Evolutionary conservation across 2,888 invertebrate genomes (phyloP), one percentile per base, ranked within the genome.

Genomic region (Salticus scenicus): DNA sequence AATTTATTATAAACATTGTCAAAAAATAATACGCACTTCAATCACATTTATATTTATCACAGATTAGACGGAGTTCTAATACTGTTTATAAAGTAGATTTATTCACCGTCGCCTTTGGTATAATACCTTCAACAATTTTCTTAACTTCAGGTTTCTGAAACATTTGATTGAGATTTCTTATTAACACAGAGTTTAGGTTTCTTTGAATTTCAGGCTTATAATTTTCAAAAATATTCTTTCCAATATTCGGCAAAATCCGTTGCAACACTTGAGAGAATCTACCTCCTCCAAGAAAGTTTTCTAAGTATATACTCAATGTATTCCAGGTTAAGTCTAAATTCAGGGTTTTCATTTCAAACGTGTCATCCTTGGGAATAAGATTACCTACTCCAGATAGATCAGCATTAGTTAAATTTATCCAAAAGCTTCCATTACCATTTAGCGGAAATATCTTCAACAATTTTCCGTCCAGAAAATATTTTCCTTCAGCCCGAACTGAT

Each of bases 221-320:
- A 14, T 67, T 76, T 20, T 87, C 80, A 30, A 87, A 87, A 27
- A 84, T 72, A 63, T 74, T 72, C 47, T 87, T 87, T 14, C 83
- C 84, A 28, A 78, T 20, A 20, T n/a, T 24, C 24, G 87, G 87
- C 31, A 87, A 51, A 24, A 84, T 27, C 10, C 47, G 51, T 67
- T 87, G 87, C 51, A 87, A 51, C 8, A 76, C 71, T 30, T 75
- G 20, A 5, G 83, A 24, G 67, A 87, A 87, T 14, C 70, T 72
- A 30, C 83, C 87, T 28, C 83, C 87, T 41, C 83, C 79, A n/a
- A 87, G 75, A 17, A 87, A 87, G 33, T 87, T 87, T 30, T 87
- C 83, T 7, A 87, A 42, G 28, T 27, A 66, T 20, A 87, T 51
- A 4, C 67, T 24, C 20, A 87, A 24, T 10, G 70, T 27, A 28